A percentile compares a stretch with the other conserved stretches of the same genome.
Conservation (phyloP, 2,113 vertebrate genomes). For the Oreocharis arfaki region DNA sequence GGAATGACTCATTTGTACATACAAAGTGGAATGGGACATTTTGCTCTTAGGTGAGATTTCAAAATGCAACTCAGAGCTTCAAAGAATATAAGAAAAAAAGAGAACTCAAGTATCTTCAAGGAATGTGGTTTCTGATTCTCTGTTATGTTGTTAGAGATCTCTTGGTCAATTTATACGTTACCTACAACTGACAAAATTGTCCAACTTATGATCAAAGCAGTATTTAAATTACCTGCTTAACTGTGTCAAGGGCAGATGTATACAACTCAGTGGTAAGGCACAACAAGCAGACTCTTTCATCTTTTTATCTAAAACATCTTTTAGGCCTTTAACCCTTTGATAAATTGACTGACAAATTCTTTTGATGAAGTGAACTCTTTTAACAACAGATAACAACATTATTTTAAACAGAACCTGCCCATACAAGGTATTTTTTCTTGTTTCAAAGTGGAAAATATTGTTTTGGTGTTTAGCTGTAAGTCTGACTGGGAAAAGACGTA, state of each 20-base stretch:
- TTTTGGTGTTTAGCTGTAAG: background rate
- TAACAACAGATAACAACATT: background rate
- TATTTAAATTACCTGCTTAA: background rate
- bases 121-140: background rate
- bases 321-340: background rate
- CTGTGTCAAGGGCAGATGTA: background rate
- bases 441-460: background rate
- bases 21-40: background rate
- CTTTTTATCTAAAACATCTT: background rate
- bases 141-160: background rate
- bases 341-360: background rate
- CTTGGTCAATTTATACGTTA: background rate
- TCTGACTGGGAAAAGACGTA: background rate
- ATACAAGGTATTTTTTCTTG: background rate
- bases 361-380: background rate
- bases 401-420: background rate
- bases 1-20: background rate
- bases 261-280: background rate
- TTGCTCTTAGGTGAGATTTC: background rate
- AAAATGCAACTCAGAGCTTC: background rate
- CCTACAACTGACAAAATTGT: background rate
- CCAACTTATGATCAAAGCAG: background rate
- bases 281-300: background rate
- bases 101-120: background rate
- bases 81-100: background rate